Conservation (phyloP, 2,113 vertebrate genomes). For the Xenopus tropicalis region DNA sequence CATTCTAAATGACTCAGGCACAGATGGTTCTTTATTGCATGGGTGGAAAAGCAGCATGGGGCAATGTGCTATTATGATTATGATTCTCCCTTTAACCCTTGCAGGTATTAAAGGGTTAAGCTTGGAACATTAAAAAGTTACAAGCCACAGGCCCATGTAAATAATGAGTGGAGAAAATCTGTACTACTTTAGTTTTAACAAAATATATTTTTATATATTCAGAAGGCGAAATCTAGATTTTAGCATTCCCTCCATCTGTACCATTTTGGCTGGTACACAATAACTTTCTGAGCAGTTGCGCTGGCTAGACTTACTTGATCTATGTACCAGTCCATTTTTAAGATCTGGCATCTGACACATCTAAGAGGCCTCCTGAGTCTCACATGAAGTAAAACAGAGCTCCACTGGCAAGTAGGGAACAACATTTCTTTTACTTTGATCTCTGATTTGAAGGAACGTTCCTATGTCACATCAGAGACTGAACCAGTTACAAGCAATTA, state of each 20-base stretch:
- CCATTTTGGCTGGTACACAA: not conserved
- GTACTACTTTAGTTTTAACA: too few relatives aligned
- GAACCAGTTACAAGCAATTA: too few relatives aligned
- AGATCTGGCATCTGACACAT: not conserved
- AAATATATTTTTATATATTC: too few relatives aligned
- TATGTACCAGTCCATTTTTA: not conserved
- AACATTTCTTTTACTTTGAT: too few relatives aligned
- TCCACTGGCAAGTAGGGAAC: too few relatives aligned
- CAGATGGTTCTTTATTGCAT: constrained; percentile 9
- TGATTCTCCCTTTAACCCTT: constrained; percentile 23
- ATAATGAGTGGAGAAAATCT: not conserved
- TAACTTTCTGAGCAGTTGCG: not conserved
- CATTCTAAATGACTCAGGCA: constrained; percentile 12
- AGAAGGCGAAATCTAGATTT: too few relatives aligned
- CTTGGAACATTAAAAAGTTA: not conserved
- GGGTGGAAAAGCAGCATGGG: constrained; percentile 12
- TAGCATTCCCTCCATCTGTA: not conserved
- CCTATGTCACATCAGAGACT: too few relatives aligned
- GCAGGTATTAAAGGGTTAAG: constrained; percentile 11
- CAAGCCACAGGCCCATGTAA: not conserved
- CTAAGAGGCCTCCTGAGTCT: too few relatives aligned
- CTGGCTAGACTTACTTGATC: not conserved
- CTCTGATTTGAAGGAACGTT: too few relatives aligned
- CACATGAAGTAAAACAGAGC: too few relatives aligned
- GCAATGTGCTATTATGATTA: not conserved